Conservation (phyloP, 2,113 vertebrate species). For the Thermophis baileyi region DNA sequence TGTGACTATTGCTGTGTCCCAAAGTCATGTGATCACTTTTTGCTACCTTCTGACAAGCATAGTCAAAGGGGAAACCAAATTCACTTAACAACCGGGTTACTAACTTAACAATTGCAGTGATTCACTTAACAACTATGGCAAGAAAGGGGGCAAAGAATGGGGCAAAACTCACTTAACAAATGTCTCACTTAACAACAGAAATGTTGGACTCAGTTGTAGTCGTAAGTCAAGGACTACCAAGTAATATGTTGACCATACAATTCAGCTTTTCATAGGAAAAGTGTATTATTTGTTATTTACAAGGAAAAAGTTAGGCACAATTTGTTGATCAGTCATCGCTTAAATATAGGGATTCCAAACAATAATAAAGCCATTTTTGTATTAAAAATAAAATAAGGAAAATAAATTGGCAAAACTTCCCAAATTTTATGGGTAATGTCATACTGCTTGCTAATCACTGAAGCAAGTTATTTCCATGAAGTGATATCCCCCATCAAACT, state of each 20-base stretch:
- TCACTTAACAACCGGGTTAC: neutral
- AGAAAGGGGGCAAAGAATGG: neutral
- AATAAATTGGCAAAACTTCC: neutral
- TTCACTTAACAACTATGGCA: neutral
- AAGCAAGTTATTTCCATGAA: constrained; percentile 20
- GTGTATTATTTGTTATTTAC: neutral
- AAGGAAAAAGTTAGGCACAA: accelerated
- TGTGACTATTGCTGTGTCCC: neutral
- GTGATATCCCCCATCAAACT: constrained; percentile 6
- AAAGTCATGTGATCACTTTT: neutral
- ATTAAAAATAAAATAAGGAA: neutral
- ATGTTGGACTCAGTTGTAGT: neutral
- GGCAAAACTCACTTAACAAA: neutral
- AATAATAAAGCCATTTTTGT: constrained; percentile 7
- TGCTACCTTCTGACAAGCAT: neutral
- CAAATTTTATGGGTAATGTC: neutral
- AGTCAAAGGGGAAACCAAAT: neutral
- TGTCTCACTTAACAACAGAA: neutral
- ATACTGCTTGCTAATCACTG: constrained; percentile 19
- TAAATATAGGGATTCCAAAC: neutral
- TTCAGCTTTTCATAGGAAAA: neutral
- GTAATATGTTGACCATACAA: neutral
- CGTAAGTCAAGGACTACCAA: neutral
- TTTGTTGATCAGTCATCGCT: neutral
- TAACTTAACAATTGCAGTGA: neutral